Percentiles rank a stretch among this genome's conserved stretches.
phyloP scores from a whole-genome alignment of 37 sponge, comb jelly and placozoan species.

The Haliclona indistincta region DNA sequence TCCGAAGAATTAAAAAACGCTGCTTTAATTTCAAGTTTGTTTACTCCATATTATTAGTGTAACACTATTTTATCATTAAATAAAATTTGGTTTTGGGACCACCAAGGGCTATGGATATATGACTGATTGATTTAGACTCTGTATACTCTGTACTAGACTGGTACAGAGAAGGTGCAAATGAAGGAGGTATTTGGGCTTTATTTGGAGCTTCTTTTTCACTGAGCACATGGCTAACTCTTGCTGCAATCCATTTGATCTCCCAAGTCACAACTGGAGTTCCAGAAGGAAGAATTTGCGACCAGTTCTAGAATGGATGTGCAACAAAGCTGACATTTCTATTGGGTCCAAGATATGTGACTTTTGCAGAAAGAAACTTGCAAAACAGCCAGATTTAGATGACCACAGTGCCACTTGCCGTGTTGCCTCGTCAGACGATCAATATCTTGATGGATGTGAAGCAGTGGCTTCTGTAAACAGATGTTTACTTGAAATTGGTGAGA shows the following conservation, averaged over 20 bases:
- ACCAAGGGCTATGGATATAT: too few relatives aligned
- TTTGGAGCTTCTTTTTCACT: too few relatives aligned
- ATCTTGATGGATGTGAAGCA: not conserved
- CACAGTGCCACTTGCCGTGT: not conserved
- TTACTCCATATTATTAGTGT: too few relatives aligned
- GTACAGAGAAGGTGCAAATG: too few relatives aligned
- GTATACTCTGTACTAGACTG: too few relatives aligned
- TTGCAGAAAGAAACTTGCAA: constrained; percentile 8
- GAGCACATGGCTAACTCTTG: not conserved
- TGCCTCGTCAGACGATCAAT: not conserved
- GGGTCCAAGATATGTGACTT: constrained; percentile 5
- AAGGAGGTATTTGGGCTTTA: too few relatives aligned
- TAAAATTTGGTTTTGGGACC: too few relatives aligned
- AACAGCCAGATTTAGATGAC: not conserved
- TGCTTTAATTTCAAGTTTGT: too few relatives aligned
- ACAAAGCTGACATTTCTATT: not conserved
- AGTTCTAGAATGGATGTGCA: not conserved
- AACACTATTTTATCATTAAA: too few relatives aligned
- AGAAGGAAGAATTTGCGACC: not conserved
- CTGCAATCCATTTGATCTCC: constrained; percentile 5
- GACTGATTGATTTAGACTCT: too few relatives aligned
- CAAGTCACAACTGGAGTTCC: not conserved
- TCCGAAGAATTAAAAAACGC: too few relatives aligned
- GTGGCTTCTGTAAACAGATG: not conserved
- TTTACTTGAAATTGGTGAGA: not conserved